Conservation (phyloP, 2,888 invertebrate species). For the Dryobotodes eremita region DNA sequence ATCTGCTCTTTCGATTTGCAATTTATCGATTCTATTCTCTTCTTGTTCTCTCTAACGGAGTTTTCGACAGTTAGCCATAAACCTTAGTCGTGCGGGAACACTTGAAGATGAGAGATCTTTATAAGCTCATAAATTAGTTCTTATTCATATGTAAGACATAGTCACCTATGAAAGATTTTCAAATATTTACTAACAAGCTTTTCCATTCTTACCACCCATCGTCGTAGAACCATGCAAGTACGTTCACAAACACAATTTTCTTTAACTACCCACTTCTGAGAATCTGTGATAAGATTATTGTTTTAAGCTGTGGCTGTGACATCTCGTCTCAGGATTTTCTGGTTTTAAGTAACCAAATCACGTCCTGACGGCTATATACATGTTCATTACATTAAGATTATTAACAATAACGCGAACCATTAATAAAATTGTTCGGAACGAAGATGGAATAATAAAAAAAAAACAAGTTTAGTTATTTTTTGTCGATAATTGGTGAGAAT, state of each 20-base stretch:
- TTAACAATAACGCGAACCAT: slow-evolving; percentile 40
- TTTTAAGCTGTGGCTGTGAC: slow-evolving; percentile 15
- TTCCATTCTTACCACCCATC: not conserved
- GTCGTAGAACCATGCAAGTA: slow-evolving; percentile 19
- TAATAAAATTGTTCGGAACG: slow-evolving; percentile 42
- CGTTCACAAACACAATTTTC: slow-evolving; percentile 8
- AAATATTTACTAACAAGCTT: slow-evolving; percentile 15
- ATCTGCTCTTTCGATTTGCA: not conserved
- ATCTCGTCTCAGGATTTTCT: slow-evolving; percentile 48
- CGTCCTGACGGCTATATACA: slow-evolving; percentile 20
- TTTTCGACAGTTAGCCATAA: not conserved
- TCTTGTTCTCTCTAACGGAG: not conserved
- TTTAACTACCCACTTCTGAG: slow-evolving; percentile 4
- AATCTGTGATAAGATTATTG: slow-evolving; percentile 17
- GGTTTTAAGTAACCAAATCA: slow-evolving; percentile 45
- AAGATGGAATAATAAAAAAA: slow-evolving; percentile 24
- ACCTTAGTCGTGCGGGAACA: not conserved
- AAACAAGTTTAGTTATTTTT: slow-evolving; percentile 51
- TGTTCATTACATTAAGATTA: slow-evolving; percentile 41
- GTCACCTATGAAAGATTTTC: not conserved
- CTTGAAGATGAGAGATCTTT: not conserved
- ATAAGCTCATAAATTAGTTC: slow-evolving; percentile 9
- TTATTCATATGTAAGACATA: slow-evolving; percentile 13
- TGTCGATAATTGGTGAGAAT: slow-evolving; percentile 18
- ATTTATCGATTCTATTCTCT: slow-evolving; percentile 18